Evolutionary conservation across 2,797 vertebrate species (phyloP), one percentile per base, ranked within the genome.

Genomic region (Ispidina lecontei): DNA sequence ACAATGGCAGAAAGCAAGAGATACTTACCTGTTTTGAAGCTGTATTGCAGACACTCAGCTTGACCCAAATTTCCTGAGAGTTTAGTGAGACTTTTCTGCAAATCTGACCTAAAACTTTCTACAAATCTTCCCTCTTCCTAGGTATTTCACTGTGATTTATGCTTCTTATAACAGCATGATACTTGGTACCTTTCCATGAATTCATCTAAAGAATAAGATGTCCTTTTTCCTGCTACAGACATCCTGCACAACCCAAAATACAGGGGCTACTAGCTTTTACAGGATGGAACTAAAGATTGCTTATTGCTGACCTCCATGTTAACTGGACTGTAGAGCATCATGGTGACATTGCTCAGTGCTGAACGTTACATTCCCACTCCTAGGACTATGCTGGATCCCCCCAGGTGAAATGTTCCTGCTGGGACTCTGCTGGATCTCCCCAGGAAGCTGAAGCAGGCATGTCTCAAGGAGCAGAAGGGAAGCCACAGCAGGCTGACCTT

Each of bases 31-130:
- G 67, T 78, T 89, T 84, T 73, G 59, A 84, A 88, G 59, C 26
- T 81, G 16, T 60, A 41, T 63, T 81, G 89, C 39, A 88, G 84
- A 55, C 22, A 28, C 72, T 56, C 3, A 1, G 56, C 16, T 81
- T 15, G 70, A 93, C 84, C 73, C 47, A 92, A 80, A 74, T 91
- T 92, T 91, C 59, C 54, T 65, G 58, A 72, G 91, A 74, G 47
- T 88, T 93, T 46, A 81, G 43, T 0, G 0, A 75, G 73, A 87
- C 35, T 81, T 87, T 89, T 81, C 59, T 81, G 41, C 7, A 78
- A 63, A 78, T 60, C 28, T 90, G 52, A 87, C 70, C 67, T 93
- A 70, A 86, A 95, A 92, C 76, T 90, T 96, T 84, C 47, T 65
- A 67, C 5, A 54, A 56, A 75, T 75, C 55, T 87, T 89, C 47